Evolutionary conservation across 1,140 invertebrate species (phyloP).

Genomic region (Lithobius niger): DNA sequence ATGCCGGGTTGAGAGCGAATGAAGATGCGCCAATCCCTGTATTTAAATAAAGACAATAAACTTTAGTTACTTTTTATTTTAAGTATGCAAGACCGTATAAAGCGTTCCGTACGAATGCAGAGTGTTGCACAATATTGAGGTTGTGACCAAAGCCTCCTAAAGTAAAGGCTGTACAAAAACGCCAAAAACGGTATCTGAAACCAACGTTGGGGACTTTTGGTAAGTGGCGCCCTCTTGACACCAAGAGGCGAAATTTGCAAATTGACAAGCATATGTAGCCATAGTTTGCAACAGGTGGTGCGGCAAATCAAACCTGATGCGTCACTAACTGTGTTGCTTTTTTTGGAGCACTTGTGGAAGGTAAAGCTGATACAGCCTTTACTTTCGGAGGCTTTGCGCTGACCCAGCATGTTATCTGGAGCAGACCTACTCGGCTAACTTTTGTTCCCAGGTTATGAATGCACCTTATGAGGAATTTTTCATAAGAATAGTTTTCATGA

Average conservation of each 20-base stretch:
- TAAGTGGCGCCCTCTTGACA: no score
- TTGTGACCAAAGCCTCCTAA: neutral
- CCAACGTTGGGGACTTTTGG: neutral
- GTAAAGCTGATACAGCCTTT: neutral
- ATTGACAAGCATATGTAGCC: neutral
- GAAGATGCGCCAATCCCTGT: neutral
- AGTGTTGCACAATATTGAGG: neutral
- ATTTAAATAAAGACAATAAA: neutral
- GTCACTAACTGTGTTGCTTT: neutral
- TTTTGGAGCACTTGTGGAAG: neutral
- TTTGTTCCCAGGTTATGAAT: neutral
- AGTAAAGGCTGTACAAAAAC: neutral
- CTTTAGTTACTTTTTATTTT: neutral
- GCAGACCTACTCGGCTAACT: neutral
- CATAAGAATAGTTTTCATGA: no score
- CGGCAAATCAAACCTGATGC: neutral
- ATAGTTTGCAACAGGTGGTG: neutral
- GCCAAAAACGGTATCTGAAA: neutral
- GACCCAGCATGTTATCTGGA: neutral
- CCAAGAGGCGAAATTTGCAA: no score
- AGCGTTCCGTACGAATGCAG: neutral
- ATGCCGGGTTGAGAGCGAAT: neutral
- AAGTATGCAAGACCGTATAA: no score
- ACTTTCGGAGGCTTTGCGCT: no score
- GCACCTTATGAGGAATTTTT: neutral